Evolutionary conservation across 1,140 invertebrate species (phyloP).

Genomic region (Drosophila grimshawi): DNA sequence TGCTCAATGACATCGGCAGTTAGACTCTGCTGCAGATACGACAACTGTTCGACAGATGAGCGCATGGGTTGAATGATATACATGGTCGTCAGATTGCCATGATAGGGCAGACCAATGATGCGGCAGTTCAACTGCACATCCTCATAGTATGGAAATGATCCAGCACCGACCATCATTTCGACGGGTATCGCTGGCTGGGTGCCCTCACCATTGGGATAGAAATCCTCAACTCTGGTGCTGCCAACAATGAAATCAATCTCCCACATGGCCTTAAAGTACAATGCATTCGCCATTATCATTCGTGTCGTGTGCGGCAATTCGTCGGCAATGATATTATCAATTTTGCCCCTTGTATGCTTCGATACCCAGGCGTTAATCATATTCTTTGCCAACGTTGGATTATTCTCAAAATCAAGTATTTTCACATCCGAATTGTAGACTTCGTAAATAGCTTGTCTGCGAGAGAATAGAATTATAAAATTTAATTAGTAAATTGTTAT

Average conservation of each 20-base stretch:
- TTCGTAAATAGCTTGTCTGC: constrained; percentile 80
- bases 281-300: constrained; percentile 89
- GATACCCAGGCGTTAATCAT: constrained; percentile 89
- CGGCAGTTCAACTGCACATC: constrained; percentile 84
- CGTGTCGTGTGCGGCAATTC: constrained; percentile 85
- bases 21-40: constrained; percentile 85
- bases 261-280: constrained; percentile 93
- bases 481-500: constrained; percentile 4
- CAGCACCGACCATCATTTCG: constrained; percentile 88
- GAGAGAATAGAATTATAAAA: constrained; percentile 22
- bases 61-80: constrained; percentile 89
- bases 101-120: constrained; percentile 90
- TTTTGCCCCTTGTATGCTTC: constrained; percentile 88
- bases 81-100: constrained; percentile 88
- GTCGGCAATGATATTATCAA: constrained; percentile 86
- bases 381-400: constrained; percentile 82
- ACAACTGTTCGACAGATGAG: constrained; percentile 84
- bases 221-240: constrained; percentile 85
- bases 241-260: constrained; percentile 87
- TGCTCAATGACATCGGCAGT: constrained; percentile 85
- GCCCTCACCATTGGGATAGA: constrained; percentile 85
- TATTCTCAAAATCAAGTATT: constrained; percentile 86
- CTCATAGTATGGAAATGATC: constrained; percentile 73
- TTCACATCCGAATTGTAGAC: constrained; percentile 86
- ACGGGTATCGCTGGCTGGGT: constrained; percentile 85